These are phyloP conservation scores for Laupala kohalensis DNA, from an alignment of 1,140 invertebrate species.

Conservation along the genomic window DNA sequence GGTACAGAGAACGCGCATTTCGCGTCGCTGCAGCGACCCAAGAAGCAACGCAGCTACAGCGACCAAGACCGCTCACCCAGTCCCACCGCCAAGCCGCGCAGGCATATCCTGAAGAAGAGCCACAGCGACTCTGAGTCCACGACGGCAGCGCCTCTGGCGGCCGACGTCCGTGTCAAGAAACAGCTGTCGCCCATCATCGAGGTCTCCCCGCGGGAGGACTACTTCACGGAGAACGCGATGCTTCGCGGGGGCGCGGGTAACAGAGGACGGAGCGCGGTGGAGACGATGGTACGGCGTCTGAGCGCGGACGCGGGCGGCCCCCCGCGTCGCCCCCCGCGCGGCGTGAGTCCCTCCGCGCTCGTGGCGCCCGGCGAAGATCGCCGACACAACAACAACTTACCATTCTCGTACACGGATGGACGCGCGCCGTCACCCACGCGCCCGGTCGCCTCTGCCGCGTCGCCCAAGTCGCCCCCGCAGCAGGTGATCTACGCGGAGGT, in stretches of 20 bases:
- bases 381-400: slow-evolving; percentile 55
- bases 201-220: slow-evolving; percentile 46
- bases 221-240: slow-evolving; percentile 49
- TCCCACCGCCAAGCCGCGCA: slow-evolving; percentile 2
- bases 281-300: slow-evolving; percentile 45
- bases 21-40: neutral
- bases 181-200: slow-evolving; percentile 68
- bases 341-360: slow-evolving; percentile 37
- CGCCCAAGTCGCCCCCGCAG: slow-evolving; percentile 6
- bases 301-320: slow-evolving; percentile 42
- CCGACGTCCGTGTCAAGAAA: slow-evolving; percentile 31
- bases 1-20: neutral
- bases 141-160: slow-evolving; percentile 2
- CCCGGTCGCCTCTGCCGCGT: neutral
- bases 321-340: slow-evolving; percentile 28
- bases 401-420: slow-evolving; percentile 51
- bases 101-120: slow-evolving; percentile 9
- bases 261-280: slow-evolving; percentile 46
- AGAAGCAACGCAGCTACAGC: neutral
- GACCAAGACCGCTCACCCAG: slow-evolving; percentile 5
- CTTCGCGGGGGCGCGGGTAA: slow-evolving; percentile 52
- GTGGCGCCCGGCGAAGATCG: slow-evolving; percentile 42
- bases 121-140: slow-evolving; percentile 10
- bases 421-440: slow-evolving; percentile 7
- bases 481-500: slow-evolving; percentile 62